These are phyloP conservation scores for Onthophagus taurus DNA, from an alignment of 1,140 invertebrate genomes.

Conservation along the genomic window DNA sequence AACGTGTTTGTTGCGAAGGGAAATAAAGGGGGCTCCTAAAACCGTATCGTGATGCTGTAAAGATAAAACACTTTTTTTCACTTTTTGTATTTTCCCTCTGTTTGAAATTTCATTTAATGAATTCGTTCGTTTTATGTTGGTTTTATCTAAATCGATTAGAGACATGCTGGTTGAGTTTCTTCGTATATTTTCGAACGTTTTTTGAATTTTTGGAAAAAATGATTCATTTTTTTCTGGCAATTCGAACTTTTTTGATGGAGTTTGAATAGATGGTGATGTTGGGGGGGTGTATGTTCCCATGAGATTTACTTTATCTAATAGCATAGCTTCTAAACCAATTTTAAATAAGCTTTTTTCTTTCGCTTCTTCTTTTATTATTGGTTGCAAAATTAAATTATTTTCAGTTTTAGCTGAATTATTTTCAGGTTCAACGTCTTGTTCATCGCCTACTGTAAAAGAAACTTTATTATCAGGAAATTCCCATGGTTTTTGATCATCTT, in stretches of 20 bases:
- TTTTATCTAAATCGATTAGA: neutral
- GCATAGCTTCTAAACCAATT: slow-evolving; percentile 36
- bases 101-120: neutral
- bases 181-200: slow-evolving; percentile 13
- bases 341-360: slow-evolving; percentile 29
- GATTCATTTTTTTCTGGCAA: slow-evolving; percentile 10
- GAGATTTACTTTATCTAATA: slow-evolving; percentile 36
- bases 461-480: slow-evolving; percentile 4
- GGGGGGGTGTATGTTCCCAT: slow-evolving; percentile 31
- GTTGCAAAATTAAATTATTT: slow-evolving; percentile 2
- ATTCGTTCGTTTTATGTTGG: neutral
- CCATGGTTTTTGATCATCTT: neutral
- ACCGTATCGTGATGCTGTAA: slow-evolving; percentile 2
- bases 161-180: slow-evolving; percentile 14
- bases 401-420: neutral
- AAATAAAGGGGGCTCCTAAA: neutral
- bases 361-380: neutral
- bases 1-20: neutral
- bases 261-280: slow-evolving; percentile 23
- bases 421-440: neutral
- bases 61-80: slow-evolving; percentile 4
- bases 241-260: neutral
- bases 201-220: slow-evolving; percentile 14
- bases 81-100: too few species aligned
- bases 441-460: neutral